phyloP scores from a whole-genome alignment of 2,888 invertebrate genomes.

The Diogma glabrata region DNA sequence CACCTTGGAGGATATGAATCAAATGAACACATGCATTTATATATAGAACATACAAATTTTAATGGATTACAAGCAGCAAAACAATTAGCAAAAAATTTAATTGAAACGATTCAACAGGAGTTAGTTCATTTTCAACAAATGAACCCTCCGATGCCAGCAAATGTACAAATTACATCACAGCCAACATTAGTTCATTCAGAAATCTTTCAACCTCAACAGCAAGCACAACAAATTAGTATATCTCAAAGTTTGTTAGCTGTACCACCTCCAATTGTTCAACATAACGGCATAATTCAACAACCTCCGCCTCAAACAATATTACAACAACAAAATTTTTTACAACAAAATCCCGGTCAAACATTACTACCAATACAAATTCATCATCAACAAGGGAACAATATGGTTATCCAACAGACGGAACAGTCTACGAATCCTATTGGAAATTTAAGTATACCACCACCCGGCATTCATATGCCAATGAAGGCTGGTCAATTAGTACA shows the following conservation, averaged over 20 bases:
- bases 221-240: conserved; percentile 20
- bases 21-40: conserved; percentile 62
- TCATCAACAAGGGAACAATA: conserved; percentile 21
- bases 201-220: conserved; percentile 12
- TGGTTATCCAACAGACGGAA: conserved; percentile 21
- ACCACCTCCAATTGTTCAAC: conserved; percentile 18
- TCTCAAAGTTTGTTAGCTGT: conserved; percentile 21
- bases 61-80: conserved; percentile 48
- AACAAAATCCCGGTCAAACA: conserved; percentile 19
- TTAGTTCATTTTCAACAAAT: conserved; percentile 28
- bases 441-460: conserved; percentile 20
- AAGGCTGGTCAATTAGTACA: conserved; percentile 19
- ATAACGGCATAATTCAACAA: conserved; percentile 5
- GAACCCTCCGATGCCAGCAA: conserved; percentile 13
- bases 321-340: conserved; percentile 21
- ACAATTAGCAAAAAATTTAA: conserved; percentile 61
- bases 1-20: conserved; percentile 43
- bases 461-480: conserved; percentile 18
- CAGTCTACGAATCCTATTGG: conserved; percentile 15
- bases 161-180: conserved; percentile 11
- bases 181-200: conserved; percentile 3
- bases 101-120: conserved; percentile 61
- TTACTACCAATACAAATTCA: conserved; percentile 21
- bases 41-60: conserved; percentile 59
- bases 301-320: conserved; percentile 18